Base-by-base conservation (phyloP, 1,140 invertebrate genomes). In the Drosophila mojavensis region DNA sequence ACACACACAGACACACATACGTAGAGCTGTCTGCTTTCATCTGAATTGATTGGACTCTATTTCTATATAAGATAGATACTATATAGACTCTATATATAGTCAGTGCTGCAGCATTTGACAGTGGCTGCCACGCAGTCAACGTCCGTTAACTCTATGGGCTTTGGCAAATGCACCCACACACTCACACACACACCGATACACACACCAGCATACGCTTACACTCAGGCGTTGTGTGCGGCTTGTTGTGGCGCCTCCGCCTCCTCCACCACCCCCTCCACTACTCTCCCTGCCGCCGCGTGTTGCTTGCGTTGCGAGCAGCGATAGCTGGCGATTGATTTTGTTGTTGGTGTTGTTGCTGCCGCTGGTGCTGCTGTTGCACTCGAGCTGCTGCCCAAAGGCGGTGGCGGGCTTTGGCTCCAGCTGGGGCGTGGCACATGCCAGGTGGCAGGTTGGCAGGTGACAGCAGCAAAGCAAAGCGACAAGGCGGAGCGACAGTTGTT, bases 321-420 rank as follows among this genome's bases (percentile, higher is more conserved):
- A 91, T 13, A 92, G 76, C 74, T 91, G 91, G 33, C 90, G 90
- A 45, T 78, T 89, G 69, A 91, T 61, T 79, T 83, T 91, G 70
- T 85, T 91, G 84, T 67, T 79, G 73, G 64, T 76, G 67, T 54
- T 73, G 67, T 54, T 82, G 67, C 53, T 76, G 76, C 62, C 69
- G 74, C 59, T 75, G 33, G 33, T 9, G 81, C 83, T 78, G 80
- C 73, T 91, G 69, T 90, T 91, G 79, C 85, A 91, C 75, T 92
- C 91, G 55, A 92, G 72, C 75, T 85, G 84, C 72, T 91, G 90
- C 50, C 86, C 88, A 81, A 91, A 84, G 43, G 88, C 85, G 55
- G 67, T 91, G 75, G 82, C 75, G 53, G 90, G 79, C 62, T 91
- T 91, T 26, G 78, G 26, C 54, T 89, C 84, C 84, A 80, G 47